Evolutionary conservation across 2,888 invertebrate genomes (phyloP).

Genomic region (Coelogynopora nodosa): DNA sequence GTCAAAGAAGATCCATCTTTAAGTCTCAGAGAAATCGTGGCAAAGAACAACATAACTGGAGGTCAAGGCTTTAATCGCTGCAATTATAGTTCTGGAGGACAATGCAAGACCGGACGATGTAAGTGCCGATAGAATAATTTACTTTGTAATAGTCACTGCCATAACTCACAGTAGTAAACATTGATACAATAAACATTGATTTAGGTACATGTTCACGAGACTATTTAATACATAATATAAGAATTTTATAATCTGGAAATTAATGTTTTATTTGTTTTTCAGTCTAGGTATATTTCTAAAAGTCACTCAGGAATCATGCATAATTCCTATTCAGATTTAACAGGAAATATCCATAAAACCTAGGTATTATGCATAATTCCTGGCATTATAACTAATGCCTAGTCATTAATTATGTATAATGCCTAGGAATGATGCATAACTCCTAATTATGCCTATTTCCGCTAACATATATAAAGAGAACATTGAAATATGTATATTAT

Average conservation of each 20-base stretch:
- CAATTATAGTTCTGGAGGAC: slow-evolving; percentile 18
- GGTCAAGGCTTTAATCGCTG: slow-evolving; percentile 17
- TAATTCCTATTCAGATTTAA: not conserved
- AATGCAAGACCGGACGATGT: slow-evolving; percentile 13
- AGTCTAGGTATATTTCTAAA: not conserved
- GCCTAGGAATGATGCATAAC: too few relatives aligned
- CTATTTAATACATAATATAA: slow-evolving; percentile 7
- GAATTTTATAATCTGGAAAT: not conserved
- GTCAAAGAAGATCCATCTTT: slow-evolving; percentile 14
- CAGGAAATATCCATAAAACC: not conserved
- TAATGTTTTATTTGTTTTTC: not conserved
- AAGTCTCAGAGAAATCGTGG: slow-evolving; percentile 4
- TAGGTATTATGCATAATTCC: not conserved
- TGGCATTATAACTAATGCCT: too few relatives aligned
- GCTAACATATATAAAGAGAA: too few relatives aligned
- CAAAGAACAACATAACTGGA: not conserved
- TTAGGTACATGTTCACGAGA: not conserved
- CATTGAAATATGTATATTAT: too few relatives aligned
- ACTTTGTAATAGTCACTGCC: not conserved
- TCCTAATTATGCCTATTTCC: too few relatives aligned
- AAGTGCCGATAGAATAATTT: not conserved
- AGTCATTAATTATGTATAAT: too few relatives aligned
- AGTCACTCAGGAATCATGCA: not conserved
- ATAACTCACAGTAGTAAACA: slow-evolving; percentile 3
- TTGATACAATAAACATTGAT: not conserved